Conservation (phyloP, 2,113 vertebrate genomes). For the Scalopus aquaticus region DNA sequence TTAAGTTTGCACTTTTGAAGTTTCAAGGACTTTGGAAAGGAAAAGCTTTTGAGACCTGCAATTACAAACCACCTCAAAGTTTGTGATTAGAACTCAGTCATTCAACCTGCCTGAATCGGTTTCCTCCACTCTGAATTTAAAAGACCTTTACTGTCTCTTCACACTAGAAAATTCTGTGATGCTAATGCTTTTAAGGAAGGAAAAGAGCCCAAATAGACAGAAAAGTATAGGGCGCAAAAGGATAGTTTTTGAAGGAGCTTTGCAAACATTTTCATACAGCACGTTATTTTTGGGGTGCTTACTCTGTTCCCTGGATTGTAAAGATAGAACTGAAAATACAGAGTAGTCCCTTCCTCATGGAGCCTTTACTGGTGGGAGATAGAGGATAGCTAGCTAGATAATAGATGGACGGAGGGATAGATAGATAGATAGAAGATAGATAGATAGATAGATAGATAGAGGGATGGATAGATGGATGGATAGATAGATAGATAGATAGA, state of each 20-base stretch:
- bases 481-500: background rate
- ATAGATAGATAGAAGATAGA: background rate
- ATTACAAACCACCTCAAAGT: background rate
- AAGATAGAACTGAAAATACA: background rate
- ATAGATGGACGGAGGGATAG: background rate
- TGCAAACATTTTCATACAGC: background rate
- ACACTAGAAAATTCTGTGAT: background rate
- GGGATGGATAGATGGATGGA: too few species aligned
- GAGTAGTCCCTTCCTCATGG: too few species aligned
- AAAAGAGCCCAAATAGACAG: background rate
- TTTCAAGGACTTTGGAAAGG: background rate
- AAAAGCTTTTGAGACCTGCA: background rate
- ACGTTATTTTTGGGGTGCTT: background rate
- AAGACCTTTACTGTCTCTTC: background rate
- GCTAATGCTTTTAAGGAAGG: background rate
- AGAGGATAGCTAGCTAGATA: background rate
- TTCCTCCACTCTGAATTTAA: background rate
- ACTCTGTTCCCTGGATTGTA: background rate
- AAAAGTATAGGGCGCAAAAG: background rate
- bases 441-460: background rate
- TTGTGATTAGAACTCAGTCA: background rate
- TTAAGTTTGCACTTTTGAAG: background rate
- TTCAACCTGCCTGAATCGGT: background rate
- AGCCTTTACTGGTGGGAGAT: too few species aligned
- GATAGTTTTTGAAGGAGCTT: background rate